phyloP scores from a whole-genome alignment of 2,113 vertebrate species.

The Leptodactylus fuscus region DNA sequence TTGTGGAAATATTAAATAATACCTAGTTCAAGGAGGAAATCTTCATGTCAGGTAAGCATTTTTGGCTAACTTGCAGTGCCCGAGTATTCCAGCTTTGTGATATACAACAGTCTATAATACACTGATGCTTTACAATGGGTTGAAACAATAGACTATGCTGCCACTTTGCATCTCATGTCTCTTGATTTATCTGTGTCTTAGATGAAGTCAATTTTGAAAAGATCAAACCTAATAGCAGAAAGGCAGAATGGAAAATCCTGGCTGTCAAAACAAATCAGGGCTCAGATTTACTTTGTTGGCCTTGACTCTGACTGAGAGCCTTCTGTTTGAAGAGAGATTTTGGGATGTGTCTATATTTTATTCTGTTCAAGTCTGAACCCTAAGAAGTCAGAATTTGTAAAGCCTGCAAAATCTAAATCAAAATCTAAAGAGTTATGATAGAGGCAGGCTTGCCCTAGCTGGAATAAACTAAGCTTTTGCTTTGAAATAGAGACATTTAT shows the following conservation, averaged over 20 bases:
- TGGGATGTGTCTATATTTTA: conserved; percentile 48
- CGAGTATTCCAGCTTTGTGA: neutral
- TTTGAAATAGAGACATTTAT: conserved; percentile 60
- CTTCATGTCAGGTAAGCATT: conserved; percentile 38
- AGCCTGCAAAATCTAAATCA: conserved; percentile 25
- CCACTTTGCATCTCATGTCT: conserved; percentile 21
- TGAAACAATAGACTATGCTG: conserved; percentile 29
- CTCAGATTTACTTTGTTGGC: conserved; percentile 37
- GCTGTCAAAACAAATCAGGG: conserved; percentile 46
- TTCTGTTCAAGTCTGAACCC: neutral
- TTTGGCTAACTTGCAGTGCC: neutral
- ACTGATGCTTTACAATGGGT: conserved; percentile 3
- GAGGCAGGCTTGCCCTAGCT: neutral
- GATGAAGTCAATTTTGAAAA: conserved; percentile 40
- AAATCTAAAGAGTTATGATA: conserved; percentile 13
- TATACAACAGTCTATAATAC: conserved; percentile 10
- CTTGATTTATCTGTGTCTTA: conserved; percentile 39
- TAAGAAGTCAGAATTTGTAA: neutral
- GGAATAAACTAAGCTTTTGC: conserved; percentile 13
- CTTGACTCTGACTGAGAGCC: neutral
- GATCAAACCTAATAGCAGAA: conserved; percentile 41
- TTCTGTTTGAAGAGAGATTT: conserved; percentile 35
- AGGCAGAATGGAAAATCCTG: conserved; percentile 43
- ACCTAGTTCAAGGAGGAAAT: conserved; percentile 25
- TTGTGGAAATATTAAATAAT: conserved; percentile 48